A percentile compares a stretch with the other conserved stretches of the same genome.
Evolutionary conservation across 2,113 vertebrate genomes (phyloP).

Genomic region (Dipodomys merriami): DNA sequence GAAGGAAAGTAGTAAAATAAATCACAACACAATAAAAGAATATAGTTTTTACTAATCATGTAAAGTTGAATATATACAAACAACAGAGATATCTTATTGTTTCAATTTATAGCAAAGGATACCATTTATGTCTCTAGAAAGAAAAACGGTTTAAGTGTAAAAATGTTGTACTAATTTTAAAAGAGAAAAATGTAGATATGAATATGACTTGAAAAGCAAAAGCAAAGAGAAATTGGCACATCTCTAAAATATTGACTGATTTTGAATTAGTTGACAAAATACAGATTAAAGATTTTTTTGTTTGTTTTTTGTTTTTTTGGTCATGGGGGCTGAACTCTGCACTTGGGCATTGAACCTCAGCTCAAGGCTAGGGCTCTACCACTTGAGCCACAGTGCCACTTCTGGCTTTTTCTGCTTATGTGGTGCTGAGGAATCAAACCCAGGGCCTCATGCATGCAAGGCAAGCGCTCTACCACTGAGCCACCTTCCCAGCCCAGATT

Average conservation of each 20-base stretch:
- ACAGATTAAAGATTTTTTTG: not conserved
- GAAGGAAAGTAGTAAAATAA: not conserved
- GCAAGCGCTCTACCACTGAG: too few relatives aligned
- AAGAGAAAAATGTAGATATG: conserved; percentile 5
- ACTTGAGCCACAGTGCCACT: too few relatives aligned
- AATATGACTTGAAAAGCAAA: conserved; percentile 39
- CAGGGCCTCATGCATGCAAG: too few relatives aligned
- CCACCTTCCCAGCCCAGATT: too few relatives aligned
- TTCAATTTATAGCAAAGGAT: not conserved
- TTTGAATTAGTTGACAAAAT: not conserved
- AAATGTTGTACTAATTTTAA: conserved; percentile 13
- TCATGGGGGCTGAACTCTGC: too few relatives aligned
- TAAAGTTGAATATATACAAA: not conserved
- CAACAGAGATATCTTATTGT: not conserved
- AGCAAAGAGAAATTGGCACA: not conserved
- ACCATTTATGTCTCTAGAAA: not conserved
- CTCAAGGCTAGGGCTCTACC: too few relatives aligned
- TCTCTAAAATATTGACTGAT: conserved; percentile 22
- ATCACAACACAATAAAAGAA: not conserved
- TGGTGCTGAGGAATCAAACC: too few relatives aligned
- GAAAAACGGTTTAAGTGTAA: not conserved
- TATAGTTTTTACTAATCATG: not conserved
- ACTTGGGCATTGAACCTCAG: too few relatives aligned
- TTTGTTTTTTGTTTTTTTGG: too few relatives aligned
- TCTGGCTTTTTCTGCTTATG: too few relatives aligned